Evolutionary conservation across 2,113 vertebrate genomes (phyloP), one percentile per base, ranked within the genome.

Genomic region (Urocynchramus pylzowi): DNA sequence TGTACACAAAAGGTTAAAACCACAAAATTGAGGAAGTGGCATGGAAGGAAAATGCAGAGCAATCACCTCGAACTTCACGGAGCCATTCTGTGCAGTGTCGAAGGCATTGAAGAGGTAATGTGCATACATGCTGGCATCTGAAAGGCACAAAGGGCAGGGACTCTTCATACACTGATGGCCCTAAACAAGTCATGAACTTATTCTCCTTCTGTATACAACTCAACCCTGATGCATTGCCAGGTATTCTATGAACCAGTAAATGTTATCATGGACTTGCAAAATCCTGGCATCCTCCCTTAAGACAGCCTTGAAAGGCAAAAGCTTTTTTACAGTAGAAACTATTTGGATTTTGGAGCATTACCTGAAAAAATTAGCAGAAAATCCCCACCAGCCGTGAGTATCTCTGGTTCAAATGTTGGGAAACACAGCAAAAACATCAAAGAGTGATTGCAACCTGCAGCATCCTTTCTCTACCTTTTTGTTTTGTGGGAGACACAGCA

Each of bases 91-190:
- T 21, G 98, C 98, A 15, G 99, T 98, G 98, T 99, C 99, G 33
- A 99, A 99, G 3, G 99, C 99, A 1, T 99, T 99, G 95, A 99
- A 99, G 96, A 99, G 98, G 98, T 99, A 99, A 97, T 99, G 99
- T 10, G 99, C 99, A 2, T 99, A 99, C 76, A 97, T 99, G 96
- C 98, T 99, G 92, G 99, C 99, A 95, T 99, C 99, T 99, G 98
- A 59, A 98, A 97, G 64, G 96, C 69, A 94, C 85, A 88, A 89
- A 93, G 33, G 4, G 26, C 23, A 68, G 41, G 16, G 37, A 53
- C 37, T 90, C 42, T 16, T n/a, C 42, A 22, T 3, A 31, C 15
- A 9, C 37, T 41, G 44, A 30, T 8, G 45, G 10, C 21, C 84
- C 57, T 44, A 42, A 44, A 53, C 44, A 85, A 31, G 17, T 19